A percentile compares a stretch with the other conserved stretches of the same genome.
phyloP scores from a whole-genome alignment of 1,140 invertebrate species.

The Macrobrachium rosenbergii region DNA sequence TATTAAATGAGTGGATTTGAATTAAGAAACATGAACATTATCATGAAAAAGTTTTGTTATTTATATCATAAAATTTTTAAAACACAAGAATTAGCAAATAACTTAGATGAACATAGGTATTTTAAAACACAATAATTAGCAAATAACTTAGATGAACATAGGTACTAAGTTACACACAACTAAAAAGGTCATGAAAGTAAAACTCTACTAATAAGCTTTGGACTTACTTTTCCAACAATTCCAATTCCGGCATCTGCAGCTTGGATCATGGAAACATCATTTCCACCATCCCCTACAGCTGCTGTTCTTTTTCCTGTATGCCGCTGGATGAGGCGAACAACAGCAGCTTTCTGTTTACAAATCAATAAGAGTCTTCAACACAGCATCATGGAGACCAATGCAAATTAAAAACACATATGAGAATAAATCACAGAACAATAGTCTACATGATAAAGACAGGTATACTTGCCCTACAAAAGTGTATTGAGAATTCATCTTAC shows the following conservation, averaged over 20 bases:
- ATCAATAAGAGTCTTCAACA: background rate
- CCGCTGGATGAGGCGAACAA: constrained; percentile 90
- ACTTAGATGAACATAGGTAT: no score
- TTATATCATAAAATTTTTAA: no score
- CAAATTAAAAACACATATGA: background rate
- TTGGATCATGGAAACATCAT: constrained; percentile 79
- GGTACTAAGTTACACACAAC: no score
- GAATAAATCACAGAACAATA: background rate
- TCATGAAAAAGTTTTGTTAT: no score
- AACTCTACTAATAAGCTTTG: background rate
- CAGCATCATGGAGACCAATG: background rate
- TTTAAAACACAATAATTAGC: no score
- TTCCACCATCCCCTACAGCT: constrained; percentile 75
- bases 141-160: no score
- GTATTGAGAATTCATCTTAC: no score
- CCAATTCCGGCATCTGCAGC: constrained; percentile 81
- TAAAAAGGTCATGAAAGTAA: background rate
- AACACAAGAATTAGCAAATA: no score
- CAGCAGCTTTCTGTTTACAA: constrained; percentile 90
- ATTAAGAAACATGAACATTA: no score
- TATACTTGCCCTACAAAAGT: background rate
- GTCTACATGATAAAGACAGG: background rate
- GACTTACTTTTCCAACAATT: constrained; percentile 81
- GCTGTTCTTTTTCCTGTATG: constrained; percentile 78
- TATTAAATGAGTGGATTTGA: no score